These are phyloP conservation scores for Diadema setosum DNA, from an alignment of 35 echinoderm and acorn worm species.

Conservation along the genomic window DNA sequence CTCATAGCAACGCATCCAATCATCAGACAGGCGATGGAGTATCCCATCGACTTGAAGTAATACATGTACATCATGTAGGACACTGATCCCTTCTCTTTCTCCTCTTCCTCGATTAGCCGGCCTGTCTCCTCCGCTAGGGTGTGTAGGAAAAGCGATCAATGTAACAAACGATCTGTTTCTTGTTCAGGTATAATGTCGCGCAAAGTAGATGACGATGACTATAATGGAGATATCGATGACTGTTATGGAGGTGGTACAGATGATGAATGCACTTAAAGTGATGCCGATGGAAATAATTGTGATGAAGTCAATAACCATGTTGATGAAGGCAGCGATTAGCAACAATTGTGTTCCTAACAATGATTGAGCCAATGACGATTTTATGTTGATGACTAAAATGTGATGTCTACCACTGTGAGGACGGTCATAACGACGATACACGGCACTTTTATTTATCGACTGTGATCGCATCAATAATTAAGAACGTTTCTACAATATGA, in stretches of 20 bases:
- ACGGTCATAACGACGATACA: no score
- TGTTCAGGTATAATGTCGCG: no score
- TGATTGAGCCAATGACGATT: no score
- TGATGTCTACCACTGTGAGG: no score
- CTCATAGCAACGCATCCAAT: background rate
- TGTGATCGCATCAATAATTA: no score
- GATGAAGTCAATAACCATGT: no score
- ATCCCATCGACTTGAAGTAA: conserved; percentile 28
- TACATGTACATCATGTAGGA: conserved; percentile 53
- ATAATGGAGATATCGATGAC: background rate
- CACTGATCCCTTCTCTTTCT: conserved; percentile 55
- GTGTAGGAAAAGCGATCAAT: background rate
- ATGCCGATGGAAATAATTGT: no score
- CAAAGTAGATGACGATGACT: background rate
- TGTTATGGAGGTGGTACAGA: background rate
- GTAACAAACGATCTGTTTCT: background rate
- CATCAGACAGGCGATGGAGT: background rate
- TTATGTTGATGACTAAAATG: no score
- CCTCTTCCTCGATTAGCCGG: conserved; percentile 61
- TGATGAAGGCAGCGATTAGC: no score
- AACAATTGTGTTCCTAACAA: no score
- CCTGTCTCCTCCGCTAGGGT: conserved; percentile 11
- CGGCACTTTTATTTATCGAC: no score
- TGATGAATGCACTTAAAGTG: background rate
- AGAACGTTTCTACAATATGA: no score